phyloP scores from a whole-genome alignment of 2,113 vertebrate genomes.

The Callospermophilus lateralis region DNA sequence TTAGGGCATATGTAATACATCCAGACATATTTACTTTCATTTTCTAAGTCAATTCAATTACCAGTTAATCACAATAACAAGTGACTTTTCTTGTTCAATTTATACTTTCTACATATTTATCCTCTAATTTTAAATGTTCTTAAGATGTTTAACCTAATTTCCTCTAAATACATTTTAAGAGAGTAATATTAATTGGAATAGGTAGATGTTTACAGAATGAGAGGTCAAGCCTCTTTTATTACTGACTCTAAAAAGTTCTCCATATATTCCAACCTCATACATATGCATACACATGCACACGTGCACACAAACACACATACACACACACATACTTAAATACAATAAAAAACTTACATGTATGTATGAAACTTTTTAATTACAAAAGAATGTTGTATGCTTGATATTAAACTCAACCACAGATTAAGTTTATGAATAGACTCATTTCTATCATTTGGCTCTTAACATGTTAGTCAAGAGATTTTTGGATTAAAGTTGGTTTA shows the following conservation, averaged over 20 bases:
- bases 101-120: not conserved
- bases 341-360: too few relatives aligned
- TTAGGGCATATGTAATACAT: not conserved
- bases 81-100: not conserved
- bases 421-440: not conserved
- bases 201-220: not conserved
- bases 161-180: not conserved
- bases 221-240: not conserved
- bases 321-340: not conserved
- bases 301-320: not conserved
- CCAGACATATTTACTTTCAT: constrained; percentile 35
- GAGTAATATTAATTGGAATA: not conserved
- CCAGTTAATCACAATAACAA: not conserved
- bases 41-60: not conserved
- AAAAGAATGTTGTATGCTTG: not conserved
- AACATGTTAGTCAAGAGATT: not conserved
- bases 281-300: not conserved
- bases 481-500: not conserved
- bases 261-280: not conserved
- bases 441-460: not conserved
- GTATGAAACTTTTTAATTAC: not conserved
- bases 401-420: not conserved
- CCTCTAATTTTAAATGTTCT: constrained; percentile 1
- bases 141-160: not conserved
- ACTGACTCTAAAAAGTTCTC: not conserved